Evolutionary conservation across 2,888 invertebrate species (phyloP), one percentile per base, ranked within the genome.

Genomic region (Lochmaea crataegi): DNA sequence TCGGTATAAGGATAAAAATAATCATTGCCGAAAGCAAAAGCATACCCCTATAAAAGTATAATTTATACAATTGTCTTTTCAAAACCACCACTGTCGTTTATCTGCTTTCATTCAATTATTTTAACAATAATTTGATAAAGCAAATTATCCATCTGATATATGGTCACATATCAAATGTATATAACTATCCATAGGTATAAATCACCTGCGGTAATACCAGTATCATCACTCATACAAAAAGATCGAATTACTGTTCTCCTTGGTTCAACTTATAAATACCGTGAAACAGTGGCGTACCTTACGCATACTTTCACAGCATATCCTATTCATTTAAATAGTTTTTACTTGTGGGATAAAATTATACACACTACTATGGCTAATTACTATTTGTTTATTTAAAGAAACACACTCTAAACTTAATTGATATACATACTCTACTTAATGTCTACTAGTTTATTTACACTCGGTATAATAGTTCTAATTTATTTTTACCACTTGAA

Each of bases 191-290:
- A 10, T 58, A 58, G 32, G 32, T 51, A 68, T 68, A 68, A 68
- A 68, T 68, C 68, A 68, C 60, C 60, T 41, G 58, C 58, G 68
- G 68, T 68, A 68, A 68, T 68, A 41, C 51, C 51, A 68, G 61
- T 51, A 68, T 61, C 61, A 68, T 68, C 68, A 68, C 61, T 68
- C 68, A 68, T 68, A 45, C 60, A 45, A 32, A 48, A 38, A 65
- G 65, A 56, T 71, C 38, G 65, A 71, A 60, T 71, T 71, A 71
- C 65, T 45, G 58, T 65, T 65, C 71, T 71, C 71, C 38, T 56
- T 38, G 7, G 58, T 60, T 41, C 71, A 16, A 41, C 7, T 41
- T 41, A 38, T 41, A 41, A 61, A 61, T 61, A 61, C 61, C 61
- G 32, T 7, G 38, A 9, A 9, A n/a, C 68, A 68, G 68, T 68